phyloP scores from a whole-genome alignment of 2,797 vertebrate genomes.

The Diplodus puntazzo region DNA sequence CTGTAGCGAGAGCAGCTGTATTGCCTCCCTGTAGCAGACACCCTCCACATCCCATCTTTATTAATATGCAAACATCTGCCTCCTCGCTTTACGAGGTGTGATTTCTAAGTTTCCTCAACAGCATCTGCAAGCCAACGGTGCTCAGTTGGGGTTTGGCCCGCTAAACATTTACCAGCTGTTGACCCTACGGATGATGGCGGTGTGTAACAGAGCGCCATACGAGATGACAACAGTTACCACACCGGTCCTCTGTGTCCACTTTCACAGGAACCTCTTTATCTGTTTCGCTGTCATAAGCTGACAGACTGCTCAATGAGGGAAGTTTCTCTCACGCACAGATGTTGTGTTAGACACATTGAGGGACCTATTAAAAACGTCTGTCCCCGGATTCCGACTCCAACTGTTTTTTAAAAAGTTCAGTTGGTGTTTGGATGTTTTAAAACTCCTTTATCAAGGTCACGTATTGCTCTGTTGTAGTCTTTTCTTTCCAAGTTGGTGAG shows the following conservation, averaged over 20 bases:
- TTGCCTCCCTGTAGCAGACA: constrained; percentile 63
- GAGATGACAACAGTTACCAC: constrained; percentile 70
- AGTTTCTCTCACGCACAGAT: constrained; percentile 52
- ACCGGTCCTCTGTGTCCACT: constrained; percentile 67
- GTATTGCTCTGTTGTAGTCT: constrained; percentile 14
- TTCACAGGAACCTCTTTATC: constrained; percentile 69
- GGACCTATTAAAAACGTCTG: constrained; percentile 50
- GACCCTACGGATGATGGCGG: constrained; percentile 69
- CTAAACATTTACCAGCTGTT: constrained; percentile 82
- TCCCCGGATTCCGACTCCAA: constrained; percentile 16
- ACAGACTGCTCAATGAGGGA: constrained; percentile 45
- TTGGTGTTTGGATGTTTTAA: constrained; percentile 34
- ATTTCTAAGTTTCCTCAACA: constrained; percentile 71
- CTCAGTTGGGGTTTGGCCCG: constrained; percentile 69
- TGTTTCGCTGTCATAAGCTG: constrained; percentile 47
- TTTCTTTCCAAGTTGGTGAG: constrained; percentile 52
- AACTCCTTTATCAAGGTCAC: constrained; percentile 46
- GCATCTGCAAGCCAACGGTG: constrained; percentile 74
- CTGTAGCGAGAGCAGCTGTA: constrained; percentile 74
- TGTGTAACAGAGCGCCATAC: constrained; percentile 60
- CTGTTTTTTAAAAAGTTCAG: constrained; percentile 35
- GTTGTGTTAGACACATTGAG: constrained; percentile 40
- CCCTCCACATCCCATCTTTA: constrained; percentile 62
- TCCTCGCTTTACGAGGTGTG: constrained; percentile 70
- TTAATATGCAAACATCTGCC: constrained; percentile 86